Base-by-base conservation (phyloP, 2,888 invertebrate genomes). In the Lasioglossum pauxillum region DNA sequence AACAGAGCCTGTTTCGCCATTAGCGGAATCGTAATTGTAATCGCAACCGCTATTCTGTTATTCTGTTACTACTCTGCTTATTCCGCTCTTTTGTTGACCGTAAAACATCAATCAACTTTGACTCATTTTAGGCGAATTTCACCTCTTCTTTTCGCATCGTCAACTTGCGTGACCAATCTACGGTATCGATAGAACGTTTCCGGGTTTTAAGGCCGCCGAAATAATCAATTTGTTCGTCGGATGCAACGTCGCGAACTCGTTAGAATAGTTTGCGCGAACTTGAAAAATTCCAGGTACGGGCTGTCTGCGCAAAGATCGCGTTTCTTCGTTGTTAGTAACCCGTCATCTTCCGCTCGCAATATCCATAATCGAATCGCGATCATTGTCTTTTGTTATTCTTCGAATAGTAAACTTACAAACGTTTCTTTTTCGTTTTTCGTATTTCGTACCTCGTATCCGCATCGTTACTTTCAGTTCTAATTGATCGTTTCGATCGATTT, bases 321-420 rank as follows among this genome's bases (percentile, higher is more conserved):
- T 75, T 81, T 60, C 60, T 46, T 57, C 8, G 2, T 49, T 78
- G 41, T 75, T 64, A 27, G 60, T 57, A 16, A 75, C 64, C 49
- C 72, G 10, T 71, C 73, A 78, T 31, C 19, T 84, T 78, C n/a
- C 69, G 78, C 12, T 16, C 46, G 46, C 10, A 53, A 44, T 46
- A 71, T 19, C 41, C 41, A 14, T 41, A 41, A 23, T 60, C 46
- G 60, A 35, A 60, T 57, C 31, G 41, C 38, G 77, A 72, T 72
- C 82, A 44, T 83, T n/a, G 53, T 74, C 69, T 71, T 77, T 67
- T 69, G 57, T 67, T 71, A 27, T 46, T 80, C 46, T 12, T 72
- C 27, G 53, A 12, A 38, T 8, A 12, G 69, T 46, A 27, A 38
- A 49, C 31, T 38, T 77, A 38, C 4, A 12, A 69, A 49, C 46